Evolutionary conservation across 2,888 invertebrate species (phyloP).

Genomic region (Heliconius hortense): DNA sequence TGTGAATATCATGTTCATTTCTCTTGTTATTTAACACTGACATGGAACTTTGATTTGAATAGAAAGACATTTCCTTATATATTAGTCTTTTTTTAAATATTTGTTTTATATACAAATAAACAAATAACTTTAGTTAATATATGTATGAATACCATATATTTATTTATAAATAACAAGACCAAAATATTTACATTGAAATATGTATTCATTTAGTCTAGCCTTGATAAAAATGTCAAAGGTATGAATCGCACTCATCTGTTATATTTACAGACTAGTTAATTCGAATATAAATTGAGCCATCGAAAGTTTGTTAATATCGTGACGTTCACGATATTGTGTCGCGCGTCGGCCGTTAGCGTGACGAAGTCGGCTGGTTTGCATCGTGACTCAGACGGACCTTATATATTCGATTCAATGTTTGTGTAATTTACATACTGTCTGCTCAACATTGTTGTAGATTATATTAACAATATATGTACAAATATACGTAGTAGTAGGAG

Average conservation of each 20-base stretch:
- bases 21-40: slow-evolving; percentile 20
- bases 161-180: background rate
- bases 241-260: slow-evolving; percentile 7
- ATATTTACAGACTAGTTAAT: slow-evolving; percentile 12
- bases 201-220: slow-evolving; percentile 10
- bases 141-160: background rate
- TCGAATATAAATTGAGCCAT: slow-evolving; percentile 36
- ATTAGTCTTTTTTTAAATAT: background rate
- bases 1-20: slow-evolving; percentile 31
- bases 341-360: slow-evolving; percentile 67
- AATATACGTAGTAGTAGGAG: background rate
- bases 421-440: slow-evolving; percentile 66
- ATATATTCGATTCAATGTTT: slow-evolving; percentile 71
- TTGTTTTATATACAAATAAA: background rate
- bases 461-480: slow-evolving; percentile 51
- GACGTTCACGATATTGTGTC: slow-evolving; percentile 69
- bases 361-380: slow-evolving; percentile 78
- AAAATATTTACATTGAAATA: background rate
- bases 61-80: background rate
- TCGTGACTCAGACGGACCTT: slow-evolving; percentile 80
- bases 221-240: slow-evolving; percentile 18
- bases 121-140: background rate
- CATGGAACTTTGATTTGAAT: background rate
- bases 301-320: slow-evolving; percentile 62
- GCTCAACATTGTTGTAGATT: slow-evolving; percentile 68